Conservation (phyloP, 2,113 vertebrate species). For the Condylura cristata region DNA sequence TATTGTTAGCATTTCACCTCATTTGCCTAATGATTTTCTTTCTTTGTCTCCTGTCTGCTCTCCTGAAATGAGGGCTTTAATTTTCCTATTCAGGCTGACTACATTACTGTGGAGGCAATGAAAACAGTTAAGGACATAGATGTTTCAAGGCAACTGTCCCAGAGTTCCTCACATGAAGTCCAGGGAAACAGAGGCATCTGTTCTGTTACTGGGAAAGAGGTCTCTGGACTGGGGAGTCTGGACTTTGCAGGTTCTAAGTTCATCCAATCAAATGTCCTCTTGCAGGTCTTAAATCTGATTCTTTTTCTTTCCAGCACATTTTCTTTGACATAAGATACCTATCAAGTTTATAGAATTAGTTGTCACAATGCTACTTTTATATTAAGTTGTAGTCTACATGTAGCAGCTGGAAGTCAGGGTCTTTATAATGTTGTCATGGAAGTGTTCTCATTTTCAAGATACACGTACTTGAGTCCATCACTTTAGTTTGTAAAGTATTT, state of each 20-base stretch:
- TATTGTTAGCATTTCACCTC: background rate
- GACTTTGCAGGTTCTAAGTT: background rate
- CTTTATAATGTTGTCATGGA: background rate
- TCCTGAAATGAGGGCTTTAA: background rate
- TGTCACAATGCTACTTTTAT: background rate
- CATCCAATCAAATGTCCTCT: background rate
- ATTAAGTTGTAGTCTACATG: background rate
- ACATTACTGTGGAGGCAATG: background rate
- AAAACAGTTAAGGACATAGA: background rate
- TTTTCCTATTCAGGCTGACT: background rate
- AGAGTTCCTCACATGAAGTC: background rate
- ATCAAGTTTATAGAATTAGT: background rate
- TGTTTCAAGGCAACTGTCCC: background rate
- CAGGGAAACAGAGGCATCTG: background rate
- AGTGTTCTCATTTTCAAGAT: background rate
- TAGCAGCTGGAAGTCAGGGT: background rate
- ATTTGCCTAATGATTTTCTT: background rate
- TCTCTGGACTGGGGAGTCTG: background rate
- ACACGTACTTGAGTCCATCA: background rate
- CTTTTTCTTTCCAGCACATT: background rate
- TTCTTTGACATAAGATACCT: background rate
- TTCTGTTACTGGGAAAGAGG: background rate
- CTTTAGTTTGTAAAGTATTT: background rate
- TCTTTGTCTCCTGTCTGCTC: background rate
- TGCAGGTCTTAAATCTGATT: background rate